A percentile compares a stretch with the other conserved stretches of the same genome.
These are phyloP conservation scores for Protaetia brevitarsis DNA, from an alignment of 1,140 invertebrate genomes.

Conservation along the genomic window DNA sequence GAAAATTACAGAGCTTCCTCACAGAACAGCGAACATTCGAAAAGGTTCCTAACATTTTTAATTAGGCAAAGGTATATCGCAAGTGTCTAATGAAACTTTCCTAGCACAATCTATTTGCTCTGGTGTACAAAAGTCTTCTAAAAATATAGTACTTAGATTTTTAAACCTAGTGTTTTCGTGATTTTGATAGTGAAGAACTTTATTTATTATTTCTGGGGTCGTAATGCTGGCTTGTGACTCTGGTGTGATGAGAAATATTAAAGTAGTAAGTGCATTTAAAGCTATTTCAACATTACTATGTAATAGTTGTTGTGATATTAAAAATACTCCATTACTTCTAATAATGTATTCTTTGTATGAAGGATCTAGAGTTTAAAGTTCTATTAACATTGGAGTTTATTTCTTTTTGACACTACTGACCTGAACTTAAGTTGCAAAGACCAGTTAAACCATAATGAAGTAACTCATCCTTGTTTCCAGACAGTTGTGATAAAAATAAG, in stretches of 20 bases:
- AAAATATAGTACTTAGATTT: constrained; percentile 70
- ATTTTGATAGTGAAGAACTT: constrained; percentile 54
- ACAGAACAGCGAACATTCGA: neutral
- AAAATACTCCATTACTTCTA: constrained; percentile 58
- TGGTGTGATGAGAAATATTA: constrained; percentile 59
- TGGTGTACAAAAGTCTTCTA: constrained; percentile 54
- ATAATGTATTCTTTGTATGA: constrained; percentile 65
- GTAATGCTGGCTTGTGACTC: constrained; percentile 53
- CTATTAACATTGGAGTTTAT: constrained; percentile 22
- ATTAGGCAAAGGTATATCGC: constrained; percentile 25
- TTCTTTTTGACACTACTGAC: constrained; percentile 49
- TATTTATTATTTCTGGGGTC: constrained; percentile 52
- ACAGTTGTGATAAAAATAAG: constrained; percentile 71
- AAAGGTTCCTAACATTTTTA: constrained; percentile 12
- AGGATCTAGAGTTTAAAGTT: constrained; percentile 57
- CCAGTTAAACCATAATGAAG: constrained; percentile 73
- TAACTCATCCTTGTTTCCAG: constrained; percentile 59
- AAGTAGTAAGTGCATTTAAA: constrained; percentile 64
- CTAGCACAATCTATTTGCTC: constrained; percentile 29
- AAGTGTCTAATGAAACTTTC: constrained; percentile 33
- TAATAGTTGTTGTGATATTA: constrained; percentile 57
- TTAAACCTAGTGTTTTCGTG: constrained; percentile 57
- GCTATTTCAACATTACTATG: constrained; percentile 61
- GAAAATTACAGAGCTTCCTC: neutral
- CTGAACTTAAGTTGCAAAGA: constrained; percentile 77